Base-by-base conservation (phyloP, 2,797 vertebrate species). In the Tamandua tetradactyla region DNA sequence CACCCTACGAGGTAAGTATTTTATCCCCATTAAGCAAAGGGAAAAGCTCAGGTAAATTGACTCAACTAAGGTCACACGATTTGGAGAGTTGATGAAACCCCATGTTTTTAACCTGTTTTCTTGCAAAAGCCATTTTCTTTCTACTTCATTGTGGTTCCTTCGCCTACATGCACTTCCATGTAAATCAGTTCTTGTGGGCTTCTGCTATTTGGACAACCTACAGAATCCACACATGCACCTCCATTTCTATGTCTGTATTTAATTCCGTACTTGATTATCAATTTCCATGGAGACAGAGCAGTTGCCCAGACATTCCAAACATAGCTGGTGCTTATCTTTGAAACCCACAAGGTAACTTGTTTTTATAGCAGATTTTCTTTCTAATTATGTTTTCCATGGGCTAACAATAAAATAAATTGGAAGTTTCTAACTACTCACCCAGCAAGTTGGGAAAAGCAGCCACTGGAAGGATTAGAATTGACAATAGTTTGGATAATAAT, bases 401-500 rank as follows among this genome's bases (percentile, higher is more conserved):
- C 18, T 20, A 87, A 87, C 32, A 71, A 15, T 14, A 87, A 76
- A 69, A 76, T 57, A 76, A 82, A 76, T n/a, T 76, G 61, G 76
- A 93, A 44, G 25, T 40, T 86, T 91, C 82, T 93, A 82, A 95
- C 76, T 81, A 57, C 40, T 52, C 23, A 47, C 18, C 27, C 23
- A 37, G 30, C 17, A 7, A 55, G 30, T 42, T 62, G 59, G 81
- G 61, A 76, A 95, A 57, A 52, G 76, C 12, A 82, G 40, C 68
- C 4, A 37, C 32, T 35, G 42, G 44, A 40, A 62, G 47, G 4
- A 23, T 49, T 30, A 35, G 47, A 47, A 79, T 57, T 20, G 8
- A 72, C 69, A 64, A 81, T 5, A 49, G 47, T 37, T 52, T 40
- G 74, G 17, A 35, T 52, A 68, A 32, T 2, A 15, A 22, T 20